Base-by-base conservation (phyloP, 1,140 invertebrate genomes). In the Drosophila fuyamai region DNA sequence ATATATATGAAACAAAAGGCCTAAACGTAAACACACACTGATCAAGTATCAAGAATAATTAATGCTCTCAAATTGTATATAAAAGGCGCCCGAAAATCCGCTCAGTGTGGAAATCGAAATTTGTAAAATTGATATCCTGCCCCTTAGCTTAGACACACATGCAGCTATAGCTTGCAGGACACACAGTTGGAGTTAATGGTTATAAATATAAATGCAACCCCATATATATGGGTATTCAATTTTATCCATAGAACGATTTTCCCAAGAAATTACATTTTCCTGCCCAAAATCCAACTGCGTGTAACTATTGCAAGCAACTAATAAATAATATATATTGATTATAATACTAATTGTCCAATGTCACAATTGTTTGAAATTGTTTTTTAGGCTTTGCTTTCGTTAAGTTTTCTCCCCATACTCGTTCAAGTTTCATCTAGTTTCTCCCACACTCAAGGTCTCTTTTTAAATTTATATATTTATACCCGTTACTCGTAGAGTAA, bases 31-130 rank as follows among this genome's bases (percentile, higher is more conserved):
- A 41, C 12, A 56, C 63, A 41, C 12, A 53, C 23, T 41, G 51
- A 61, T 36, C 18, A 46, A 32, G 54, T 43, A 35, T 61, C 44
- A 58, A 63, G 16, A 35, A 14, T 18, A 61, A 58, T 32, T 47
- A 72, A 77, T 65, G 77, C 58, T 70, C 61, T 65, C 71, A 70
- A 82, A 79, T 60, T 82, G 80, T 82, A 82, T 40, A 82, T 82
- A 82, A 54, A 72, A 32, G 40, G 41, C 27, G 51, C 62, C 67
- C 47, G 53, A 48, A 40, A 32, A 51, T 32, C 36, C 59, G 6
- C 67, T 68, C 44, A 62, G 51, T 60, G 55, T 23, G 63, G n/a
- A n/a, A 65, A 60, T 61, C 44, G 14, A 43, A 35, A 79, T 59
- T 72, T 79, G 51, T 56, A 80, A 72, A 67, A 58, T 40, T 44